These are phyloP conservation scores for Pygmarrhopalites habei DNA, from an alignment of 1,140 invertebrate genomes.

Conservation along the genomic window DNA sequence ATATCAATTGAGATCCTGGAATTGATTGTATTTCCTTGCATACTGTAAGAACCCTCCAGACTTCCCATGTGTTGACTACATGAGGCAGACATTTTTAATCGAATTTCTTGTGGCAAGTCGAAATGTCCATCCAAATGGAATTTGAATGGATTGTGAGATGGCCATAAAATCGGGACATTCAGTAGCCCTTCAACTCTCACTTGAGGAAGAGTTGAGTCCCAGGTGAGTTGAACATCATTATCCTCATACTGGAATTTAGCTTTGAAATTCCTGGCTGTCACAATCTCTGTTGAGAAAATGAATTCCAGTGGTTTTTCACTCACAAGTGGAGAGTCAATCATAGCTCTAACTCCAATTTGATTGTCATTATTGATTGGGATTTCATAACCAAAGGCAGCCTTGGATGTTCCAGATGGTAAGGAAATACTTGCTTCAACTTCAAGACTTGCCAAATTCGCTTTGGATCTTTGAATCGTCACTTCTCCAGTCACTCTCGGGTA, in stretches of 20 bases:
- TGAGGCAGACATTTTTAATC: not conserved
- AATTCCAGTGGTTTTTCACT: conserved; percentile 10
- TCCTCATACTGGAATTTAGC: conserved; percentile 6
- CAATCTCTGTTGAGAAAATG: not conserved
- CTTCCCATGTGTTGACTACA: not conserved
- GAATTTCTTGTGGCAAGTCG: not conserved
- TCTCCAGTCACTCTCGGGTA: conserved; percentile 11
- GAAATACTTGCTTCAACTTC: not conserved
- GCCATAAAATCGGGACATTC: conserved; percentile 10
- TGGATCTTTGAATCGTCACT: conserved; percentile 5
- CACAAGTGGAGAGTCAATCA: conserved; percentile 6
- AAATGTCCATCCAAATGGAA: conserved; percentile 11
- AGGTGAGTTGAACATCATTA: conserved; percentile 5
- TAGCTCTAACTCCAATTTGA: not conserved
- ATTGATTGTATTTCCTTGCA: not conserved
- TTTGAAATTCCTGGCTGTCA: not conserved
- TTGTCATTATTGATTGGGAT: conserved; percentile 8
- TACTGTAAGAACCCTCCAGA: not conserved
- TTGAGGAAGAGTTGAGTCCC: conserved; percentile 8
- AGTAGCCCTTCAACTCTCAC: conserved; percentile 2
- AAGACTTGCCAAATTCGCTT: not conserved
- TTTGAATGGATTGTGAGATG: not conserved
- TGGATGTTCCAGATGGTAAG: not conserved
- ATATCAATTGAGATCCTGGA: conserved; percentile 1
- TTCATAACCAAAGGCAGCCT: conserved; percentile 17